Evolutionary conservation across 2,113 vertebrate species (phyloP).

Genomic region (Cromileptes altivelis): DNA sequence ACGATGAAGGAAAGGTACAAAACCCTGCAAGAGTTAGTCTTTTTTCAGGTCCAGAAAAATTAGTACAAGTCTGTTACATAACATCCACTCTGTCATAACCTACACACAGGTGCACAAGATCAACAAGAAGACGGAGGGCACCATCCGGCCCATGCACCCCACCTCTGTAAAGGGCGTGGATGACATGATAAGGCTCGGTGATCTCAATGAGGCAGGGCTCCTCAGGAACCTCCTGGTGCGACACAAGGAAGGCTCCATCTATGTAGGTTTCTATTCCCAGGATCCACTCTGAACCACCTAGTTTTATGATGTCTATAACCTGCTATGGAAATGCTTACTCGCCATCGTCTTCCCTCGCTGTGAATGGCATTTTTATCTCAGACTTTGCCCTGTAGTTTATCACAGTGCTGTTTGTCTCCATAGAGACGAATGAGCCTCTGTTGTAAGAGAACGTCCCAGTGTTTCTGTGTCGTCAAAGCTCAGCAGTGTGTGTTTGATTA

Average conservation of each 20-base stretch:
- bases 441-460: constrained; percentile 49
- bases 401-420: constrained; percentile 71
- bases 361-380: constrained; percentile 23
- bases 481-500: constrained; percentile 38
- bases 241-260: constrained; percentile 92
- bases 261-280: constrained; percentile 86
- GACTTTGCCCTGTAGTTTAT: constrained; percentile 82
- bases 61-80: not conserved
- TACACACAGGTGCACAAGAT: constrained; percentile 91
- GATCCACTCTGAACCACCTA: constrained; percentile 14
- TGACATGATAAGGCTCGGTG: constrained; percentile 95
- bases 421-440: constrained; percentile 69
- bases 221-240: constrained; percentile 96
- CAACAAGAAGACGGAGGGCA: constrained; percentile 77
- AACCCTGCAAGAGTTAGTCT: not conserved
- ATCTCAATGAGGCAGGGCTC: constrained; percentile 94
- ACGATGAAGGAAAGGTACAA: constrained; percentile 96
- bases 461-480: constrained; percentile 46
- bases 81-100: not conserved
- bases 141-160: constrained; percentile 91
- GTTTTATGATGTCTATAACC: constrained; percentile 71
- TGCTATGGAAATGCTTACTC: constrained; percentile 43
- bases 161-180: constrained; percentile 92
- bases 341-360: not conserved
- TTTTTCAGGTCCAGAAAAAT: not conserved